Evolutionary conservation across 1,140 invertebrate species (phyloP).

Genomic region (Spodoptera frugiperda): DNA sequence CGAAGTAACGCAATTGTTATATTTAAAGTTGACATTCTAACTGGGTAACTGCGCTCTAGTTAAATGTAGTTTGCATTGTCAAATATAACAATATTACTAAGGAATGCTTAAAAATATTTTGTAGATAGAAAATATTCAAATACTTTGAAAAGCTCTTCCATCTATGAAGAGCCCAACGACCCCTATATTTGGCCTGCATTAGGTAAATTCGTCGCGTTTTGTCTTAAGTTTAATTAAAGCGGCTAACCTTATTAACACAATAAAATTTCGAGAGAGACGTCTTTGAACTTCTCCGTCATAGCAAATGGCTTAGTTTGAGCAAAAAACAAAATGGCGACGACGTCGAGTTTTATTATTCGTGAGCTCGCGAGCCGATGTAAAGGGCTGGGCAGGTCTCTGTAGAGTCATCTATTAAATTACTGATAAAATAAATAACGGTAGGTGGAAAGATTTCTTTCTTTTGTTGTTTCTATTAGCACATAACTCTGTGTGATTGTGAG

Average conservation of each 20-base stretch:
- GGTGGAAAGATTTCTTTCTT: background rate
- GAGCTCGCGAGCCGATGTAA: background rate
- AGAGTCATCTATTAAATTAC: background rate
- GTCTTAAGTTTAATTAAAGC: conserved; percentile 44
- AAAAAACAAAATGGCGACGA: conserved; percentile 12
- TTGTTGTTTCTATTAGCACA: background rate
- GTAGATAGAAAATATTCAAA: background rate
- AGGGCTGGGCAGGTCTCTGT: background rate
- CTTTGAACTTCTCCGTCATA: conserved; percentile 10
- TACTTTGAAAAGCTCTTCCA: background rate
- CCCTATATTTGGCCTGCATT: conserved; percentile 26
- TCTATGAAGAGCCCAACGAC: background rate
- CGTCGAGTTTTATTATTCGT: background rate
- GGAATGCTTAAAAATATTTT: too few relatives aligned
- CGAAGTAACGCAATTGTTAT: background rate
- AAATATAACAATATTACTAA: too few relatives aligned
- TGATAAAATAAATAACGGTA: conserved; percentile 7
- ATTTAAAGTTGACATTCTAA: too few relatives aligned
- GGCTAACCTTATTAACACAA: conserved; percentile 38
- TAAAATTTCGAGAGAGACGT: conserved; percentile 30
- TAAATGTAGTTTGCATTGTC: too few relatives aligned
- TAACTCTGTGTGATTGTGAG: too few relatives aligned
- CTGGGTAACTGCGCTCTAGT: too few relatives aligned
- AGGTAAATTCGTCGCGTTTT: conserved; percentile 43
- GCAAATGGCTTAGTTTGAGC: background rate